Conservation (phyloP, 2,113 vertebrate species). For the Sinocyclocheilus anshuiensis region DNA sequence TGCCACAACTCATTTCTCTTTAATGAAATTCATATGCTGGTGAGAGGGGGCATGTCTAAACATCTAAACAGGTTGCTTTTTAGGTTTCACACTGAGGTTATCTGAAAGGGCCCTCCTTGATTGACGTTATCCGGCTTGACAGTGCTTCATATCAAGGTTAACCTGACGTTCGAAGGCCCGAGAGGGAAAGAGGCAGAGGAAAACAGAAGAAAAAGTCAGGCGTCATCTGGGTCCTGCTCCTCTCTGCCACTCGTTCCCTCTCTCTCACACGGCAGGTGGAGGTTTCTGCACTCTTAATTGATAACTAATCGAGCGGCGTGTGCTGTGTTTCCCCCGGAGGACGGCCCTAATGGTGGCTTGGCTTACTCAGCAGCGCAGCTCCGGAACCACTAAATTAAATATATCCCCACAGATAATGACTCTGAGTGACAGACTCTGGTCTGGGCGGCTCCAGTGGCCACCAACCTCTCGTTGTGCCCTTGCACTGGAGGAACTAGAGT, state of each 20-base stretch:
- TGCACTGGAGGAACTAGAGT: constrained; percentile 17
- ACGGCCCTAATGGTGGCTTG: constrained; percentile 62
- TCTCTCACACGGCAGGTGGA: constrained; percentile 70
- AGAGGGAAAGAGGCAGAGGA: constrained; percentile 13
- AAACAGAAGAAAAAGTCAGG: constrained; percentile 39
- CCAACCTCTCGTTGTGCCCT: constrained; percentile 58
- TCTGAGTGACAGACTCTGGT: constrained; percentile 60
- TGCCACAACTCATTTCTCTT: constrained; percentile 76
- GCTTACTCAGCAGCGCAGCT: constrained; percentile 70
- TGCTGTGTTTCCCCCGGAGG: constrained; percentile 75
- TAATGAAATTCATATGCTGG: constrained; percentile 76
- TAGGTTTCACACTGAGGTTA: constrained; percentile 76
- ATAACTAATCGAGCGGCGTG: constrained; percentile 81
- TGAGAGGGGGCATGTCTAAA: constrained; percentile 76
- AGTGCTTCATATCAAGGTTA: constrained; percentile 79
- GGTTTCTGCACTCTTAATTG: constrained; percentile 79
- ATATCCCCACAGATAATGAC: constrained; percentile 69
- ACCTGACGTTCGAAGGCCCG: constrained; percentile 70
- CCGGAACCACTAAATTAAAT: constrained; percentile 71
- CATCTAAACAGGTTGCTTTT: constrained; percentile 78
- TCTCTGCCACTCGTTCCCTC: constrained; percentile 43
- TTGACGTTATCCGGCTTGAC: constrained; percentile 79
- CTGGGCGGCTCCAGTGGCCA: constrained; percentile 45
- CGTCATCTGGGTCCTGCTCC: constrained; percentile 31
- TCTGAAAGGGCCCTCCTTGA: constrained; percentile 75